phyloP scores from a whole-genome alignment of 2,113 vertebrate species.

The Trochalopteron elliotii region DNA sequence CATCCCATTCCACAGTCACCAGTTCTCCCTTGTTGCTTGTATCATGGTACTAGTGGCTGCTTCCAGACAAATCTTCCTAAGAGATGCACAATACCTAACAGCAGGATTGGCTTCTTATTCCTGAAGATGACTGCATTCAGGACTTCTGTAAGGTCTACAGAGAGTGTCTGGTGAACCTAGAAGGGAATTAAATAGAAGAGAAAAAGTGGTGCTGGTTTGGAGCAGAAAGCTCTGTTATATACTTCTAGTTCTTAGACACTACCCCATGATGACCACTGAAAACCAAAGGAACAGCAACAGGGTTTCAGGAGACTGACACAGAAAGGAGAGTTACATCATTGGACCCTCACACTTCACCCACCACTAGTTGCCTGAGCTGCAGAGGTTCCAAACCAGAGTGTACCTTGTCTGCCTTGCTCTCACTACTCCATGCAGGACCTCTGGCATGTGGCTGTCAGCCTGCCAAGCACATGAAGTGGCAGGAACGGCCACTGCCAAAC shows the following conservation, averaged over 20 bases:
- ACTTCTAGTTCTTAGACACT: neutral
- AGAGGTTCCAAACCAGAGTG: neutral
- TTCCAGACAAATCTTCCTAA: neutral
- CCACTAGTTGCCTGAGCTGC: neutral
- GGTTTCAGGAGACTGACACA: neutral
- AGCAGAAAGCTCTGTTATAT: neutral
- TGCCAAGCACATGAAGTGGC: neutral
- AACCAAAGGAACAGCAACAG: neutral
- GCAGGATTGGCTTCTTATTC: conserved; percentile 78
- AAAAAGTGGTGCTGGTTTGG: neutral
- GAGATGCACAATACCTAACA: conserved; percentile 79
- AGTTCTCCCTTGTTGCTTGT: neutral
- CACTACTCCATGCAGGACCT: neutral
- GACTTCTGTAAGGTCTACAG: conserved; percentile 79
- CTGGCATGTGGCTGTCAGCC: neutral
- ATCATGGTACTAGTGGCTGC: neutral
- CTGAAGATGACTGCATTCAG: conserved; percentile 79
- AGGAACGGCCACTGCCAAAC: neutral
- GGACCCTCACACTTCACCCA: neutral
- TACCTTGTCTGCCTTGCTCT: neutral
- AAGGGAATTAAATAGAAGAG: neutral
- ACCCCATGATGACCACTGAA: neutral
- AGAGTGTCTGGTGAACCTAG: conserved; percentile 84
- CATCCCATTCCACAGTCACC: neutral
- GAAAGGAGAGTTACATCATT: neutral